Base-by-base conservation (phyloP, 2,888 invertebrate genomes). In the Hyposoter dolosus region DNA sequence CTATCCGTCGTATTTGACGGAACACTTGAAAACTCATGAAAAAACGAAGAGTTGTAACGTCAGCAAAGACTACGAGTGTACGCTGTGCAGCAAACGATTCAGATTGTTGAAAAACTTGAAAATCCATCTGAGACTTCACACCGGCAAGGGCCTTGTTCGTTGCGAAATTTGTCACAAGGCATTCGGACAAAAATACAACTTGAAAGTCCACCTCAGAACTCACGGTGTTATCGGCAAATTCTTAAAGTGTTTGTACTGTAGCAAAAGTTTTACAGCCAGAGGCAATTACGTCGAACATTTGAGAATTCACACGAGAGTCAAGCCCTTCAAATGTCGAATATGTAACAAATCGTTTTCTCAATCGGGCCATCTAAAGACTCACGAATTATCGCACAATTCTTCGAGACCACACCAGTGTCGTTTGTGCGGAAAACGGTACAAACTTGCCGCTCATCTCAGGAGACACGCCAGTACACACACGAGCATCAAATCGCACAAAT, bases 141-240 rank as follows among this genome's bases (percentile, higher is more conserved):
- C 90, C 0, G 93, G 93, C 0, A 92, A 92, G 68, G 92, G 90
- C 23, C 84, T 94, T 32, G 78, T 93, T n/a, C 90, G 90, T 23
- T 94, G 94, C 82, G 93, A 93, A 68, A 91, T 93, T 83, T 94
- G 94, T 88, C 92, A 94, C 82, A 94, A 94, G 84, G 89, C 92
- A n/a, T 94, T 94, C 75, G 91, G 91, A 19, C 92, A 92, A 19
- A 92, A 91, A 47, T 94, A 94, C 85, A 92, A 92, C 82, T 81
- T 94, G 10, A 94, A 94, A 81, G 90, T 92, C 60, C 94, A 94
- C 66, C 83, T 94, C 81, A 90, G 90, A 77, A 91, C 90, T 47
- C 94, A 94, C 86, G 92, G 92, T 69, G 79, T 89, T 1, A 69
- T 90, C 0, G 68, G 65, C 1, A 94, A 91, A 78, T 77, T 89